phyloP scores from a whole-genome alignment of 1,140 invertebrate genomes.

The Temnothorax longispinosus region DNA sequence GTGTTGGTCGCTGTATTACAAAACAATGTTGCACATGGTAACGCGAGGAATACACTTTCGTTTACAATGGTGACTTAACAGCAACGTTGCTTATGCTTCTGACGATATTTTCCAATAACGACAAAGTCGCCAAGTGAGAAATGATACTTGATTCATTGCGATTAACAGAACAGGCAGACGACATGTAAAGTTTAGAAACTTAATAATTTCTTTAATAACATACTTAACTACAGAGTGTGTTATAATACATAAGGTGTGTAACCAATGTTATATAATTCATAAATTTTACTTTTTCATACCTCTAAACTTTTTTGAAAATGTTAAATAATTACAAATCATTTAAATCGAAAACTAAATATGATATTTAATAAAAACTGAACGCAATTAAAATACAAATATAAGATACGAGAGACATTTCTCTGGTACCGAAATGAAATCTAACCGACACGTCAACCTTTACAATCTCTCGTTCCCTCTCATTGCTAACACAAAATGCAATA shows the following conservation, averaged over 20 bases:
- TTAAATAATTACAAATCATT: background rate
- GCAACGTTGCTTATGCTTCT: background rate
- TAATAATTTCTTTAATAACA: background rate
- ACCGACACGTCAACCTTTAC: background rate
- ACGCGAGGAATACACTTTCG: slow-evolving; percentile 4
- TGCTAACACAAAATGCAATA: slow-evolving; percentile 33
- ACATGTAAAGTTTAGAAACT: background rate
- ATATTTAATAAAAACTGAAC: background rate
- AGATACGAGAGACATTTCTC: background rate
- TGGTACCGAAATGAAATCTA: background rate
- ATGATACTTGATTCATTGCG: background rate
- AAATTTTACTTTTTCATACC: background rate
- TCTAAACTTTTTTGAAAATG: background rate
- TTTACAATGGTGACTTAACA: background rate
- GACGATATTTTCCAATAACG: background rate
- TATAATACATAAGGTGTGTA: background rate
- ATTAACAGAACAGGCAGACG: background rate
- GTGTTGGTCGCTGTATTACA: background rate
- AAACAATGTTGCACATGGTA: background rate
- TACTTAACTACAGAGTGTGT: background rate
- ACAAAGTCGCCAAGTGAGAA: background rate
- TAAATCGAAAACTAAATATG: background rate
- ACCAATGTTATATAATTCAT: background rate
- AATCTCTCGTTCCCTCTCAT: background rate
- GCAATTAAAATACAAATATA: background rate